A percentile compares a stretch with the other conserved stretches of the same genome.
phyloP scores from a whole-genome alignment of 2,113 vertebrate genomes.

The Geococcyx californianus region DNA sequence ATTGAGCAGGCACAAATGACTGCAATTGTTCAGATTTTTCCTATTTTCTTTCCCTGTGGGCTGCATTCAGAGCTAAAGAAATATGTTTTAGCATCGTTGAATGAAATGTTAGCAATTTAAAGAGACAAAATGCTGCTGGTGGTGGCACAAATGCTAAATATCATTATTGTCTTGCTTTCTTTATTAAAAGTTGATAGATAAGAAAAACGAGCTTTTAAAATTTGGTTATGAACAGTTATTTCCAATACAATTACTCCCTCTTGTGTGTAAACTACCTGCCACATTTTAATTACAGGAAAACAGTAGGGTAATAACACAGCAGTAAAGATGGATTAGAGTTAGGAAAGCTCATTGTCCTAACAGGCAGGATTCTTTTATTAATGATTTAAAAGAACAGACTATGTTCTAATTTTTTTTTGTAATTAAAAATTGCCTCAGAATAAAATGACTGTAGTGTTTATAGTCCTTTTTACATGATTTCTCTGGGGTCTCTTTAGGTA shows the following conservation, averaged over 20 bases:
- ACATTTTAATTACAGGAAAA: constrained; percentile 72
- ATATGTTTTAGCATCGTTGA: neutral
- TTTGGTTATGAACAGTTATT: constrained; percentile 70
- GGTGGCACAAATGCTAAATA: constrained; percentile 39
- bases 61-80: neutral
- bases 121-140: constrained; percentile 20
- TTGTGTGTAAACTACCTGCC: constrained; percentile 71
- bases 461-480: neutral
- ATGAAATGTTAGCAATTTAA: constrained; percentile 18
- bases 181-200: constrained; percentile 65
- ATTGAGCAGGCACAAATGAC: neutral
- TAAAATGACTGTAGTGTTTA: neutral
- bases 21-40: neutral
- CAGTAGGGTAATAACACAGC: constrained; percentile 34
- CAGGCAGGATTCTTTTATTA: constrained; percentile 39
- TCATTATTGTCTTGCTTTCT: constrained; percentile 46
- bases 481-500: neutral
- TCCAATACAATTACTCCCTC: constrained; percentile 70
- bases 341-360: constrained; percentile 27
- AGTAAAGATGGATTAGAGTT: constrained; percentile 50
- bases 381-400: constrained; percentile 25
- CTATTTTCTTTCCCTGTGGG: neutral
- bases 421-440: neutral
- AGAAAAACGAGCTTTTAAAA: constrained; percentile 65
- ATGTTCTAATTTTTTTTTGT: neutral